These are phyloP conservation scores for Drosophila prosaltans DNA, from an alignment of 1,140 invertebrate species.

Conservation along the genomic window DNA sequence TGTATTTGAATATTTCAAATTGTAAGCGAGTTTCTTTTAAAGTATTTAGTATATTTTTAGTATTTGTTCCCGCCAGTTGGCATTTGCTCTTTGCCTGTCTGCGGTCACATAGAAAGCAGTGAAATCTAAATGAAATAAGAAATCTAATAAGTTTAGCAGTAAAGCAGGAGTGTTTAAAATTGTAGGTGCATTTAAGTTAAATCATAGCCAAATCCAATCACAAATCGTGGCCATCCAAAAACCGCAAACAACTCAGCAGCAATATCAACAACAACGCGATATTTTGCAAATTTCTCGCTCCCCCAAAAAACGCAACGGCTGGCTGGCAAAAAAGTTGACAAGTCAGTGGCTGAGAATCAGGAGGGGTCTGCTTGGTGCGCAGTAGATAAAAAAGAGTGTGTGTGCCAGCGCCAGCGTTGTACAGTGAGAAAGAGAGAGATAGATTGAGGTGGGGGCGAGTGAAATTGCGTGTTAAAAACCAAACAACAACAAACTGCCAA, in stretches of 20 bases:
- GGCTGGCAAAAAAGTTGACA: slow-evolving; percentile 27
- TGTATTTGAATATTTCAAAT: too few species aligned
- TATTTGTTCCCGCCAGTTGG: slow-evolving; percentile 16
- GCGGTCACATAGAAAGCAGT: slow-evolving; percentile 46
- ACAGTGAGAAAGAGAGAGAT: too few species aligned
- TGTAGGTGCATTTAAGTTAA: slow-evolving; percentile 44
- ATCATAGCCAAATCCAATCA: slow-evolving; percentile 8
- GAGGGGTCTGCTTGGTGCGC: slow-evolving; percentile 52
- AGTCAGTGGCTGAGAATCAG: slow-evolving; percentile 9
- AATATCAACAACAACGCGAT: slow-evolving; percentile 18
- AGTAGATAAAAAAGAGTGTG: slow-evolving; percentile 44
- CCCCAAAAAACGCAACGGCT: slow-evolving; percentile 18
- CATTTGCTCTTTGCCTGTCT: slow-evolving; percentile 6
- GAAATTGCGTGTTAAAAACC: slow-evolving; percentile 74
- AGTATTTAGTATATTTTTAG: background rate
- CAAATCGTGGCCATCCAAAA: slow-evolving; percentile 11
- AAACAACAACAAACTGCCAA: slow-evolving; percentile 55
- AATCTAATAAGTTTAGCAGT: slow-evolving; percentile 41
- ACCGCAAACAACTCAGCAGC: slow-evolving; percentile 19
- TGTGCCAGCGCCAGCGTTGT: slow-evolving; percentile 8
- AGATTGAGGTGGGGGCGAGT: slow-evolving; percentile 11
- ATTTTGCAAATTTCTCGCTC: slow-evolving; percentile 1
- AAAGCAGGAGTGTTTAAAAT: slow-evolving; percentile 37
- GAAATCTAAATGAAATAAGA: slow-evolving; percentile 49
- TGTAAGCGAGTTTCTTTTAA: too few species aligned